phyloP scores from a whole-genome alignment of 2,797 vertebrate genomes.

The Danio tinwini region DNA sequence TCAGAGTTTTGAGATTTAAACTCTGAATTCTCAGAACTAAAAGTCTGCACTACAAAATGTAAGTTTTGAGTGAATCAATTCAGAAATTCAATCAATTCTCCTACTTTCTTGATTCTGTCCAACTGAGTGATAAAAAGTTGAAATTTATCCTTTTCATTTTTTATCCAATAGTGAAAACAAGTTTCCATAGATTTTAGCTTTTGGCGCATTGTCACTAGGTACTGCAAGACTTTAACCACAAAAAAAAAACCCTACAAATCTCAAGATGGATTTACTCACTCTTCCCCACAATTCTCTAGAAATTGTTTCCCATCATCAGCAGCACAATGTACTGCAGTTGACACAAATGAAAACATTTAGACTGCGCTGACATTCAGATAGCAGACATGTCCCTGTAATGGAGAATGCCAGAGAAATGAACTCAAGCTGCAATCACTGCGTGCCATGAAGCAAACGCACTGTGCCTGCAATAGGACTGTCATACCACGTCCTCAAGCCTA shows the following conservation, averaged over 20 bases:
- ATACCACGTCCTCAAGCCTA: conserved; percentile 39
- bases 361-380: conserved; percentile 11
- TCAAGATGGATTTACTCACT: conserved; percentile 18
- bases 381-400: conserved; percentile 6
- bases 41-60: too few relatives aligned
- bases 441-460: conserved; percentile 37
- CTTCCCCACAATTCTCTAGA: not conserved
- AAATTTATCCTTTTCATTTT: too few relatives aligned
- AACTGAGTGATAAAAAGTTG: too few relatives aligned
- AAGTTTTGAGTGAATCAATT: too few relatives aligned
- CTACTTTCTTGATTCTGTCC: too few relatives aligned
- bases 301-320: conserved; percentile 1
- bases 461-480: conserved; percentile 50
- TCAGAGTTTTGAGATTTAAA: too few relatives aligned
- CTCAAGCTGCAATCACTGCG: conserved; percentile 34
- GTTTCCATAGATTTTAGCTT: too few relatives aligned
- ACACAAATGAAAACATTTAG: conserved; percentile 44
- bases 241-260: not conserved
- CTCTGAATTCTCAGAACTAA: too few relatives aligned
- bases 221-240: not conserved
- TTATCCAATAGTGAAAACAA: too few relatives aligned
- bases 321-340: not conserved
- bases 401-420: conserved; percentile 51
- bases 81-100: too few relatives aligned
- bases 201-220: not conserved